phyloP scores from a whole-genome alignment of 1,140 invertebrate species.

The Anastrepha ludens region DNA sequence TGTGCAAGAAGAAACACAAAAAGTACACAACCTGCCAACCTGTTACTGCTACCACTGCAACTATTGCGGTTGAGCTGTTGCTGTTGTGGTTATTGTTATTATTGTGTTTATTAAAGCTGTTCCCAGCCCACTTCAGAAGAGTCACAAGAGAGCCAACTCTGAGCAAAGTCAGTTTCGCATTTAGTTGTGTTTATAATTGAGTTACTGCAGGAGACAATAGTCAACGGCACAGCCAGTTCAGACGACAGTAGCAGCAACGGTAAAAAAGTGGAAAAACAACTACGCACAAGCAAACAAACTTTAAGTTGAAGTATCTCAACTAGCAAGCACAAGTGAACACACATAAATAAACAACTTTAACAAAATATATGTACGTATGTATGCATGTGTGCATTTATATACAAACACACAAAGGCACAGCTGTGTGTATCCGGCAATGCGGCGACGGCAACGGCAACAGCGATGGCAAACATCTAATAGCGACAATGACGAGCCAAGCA shows the following conservation, averaged over 20 bases:
- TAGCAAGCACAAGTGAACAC: neutral
- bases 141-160: neutral
- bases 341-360: neutral
- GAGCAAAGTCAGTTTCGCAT: slow-evolving; percentile 3
- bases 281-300: slow-evolving; percentile 13
- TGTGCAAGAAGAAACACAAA: slow-evolving; percentile 46
- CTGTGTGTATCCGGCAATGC: neutral
- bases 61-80: neutral
- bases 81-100: slow-evolving; percentile 23
- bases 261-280: slow-evolving; percentile 51
- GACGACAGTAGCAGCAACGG: slow-evolving; percentile 23
- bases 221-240: slow-evolving; percentile 20
- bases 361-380: neutral
- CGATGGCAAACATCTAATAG: neutral
- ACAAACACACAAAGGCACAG: neutral
- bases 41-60: slow-evolving; percentile 38
- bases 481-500: neutral
- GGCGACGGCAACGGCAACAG: neutral
- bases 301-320: slow-evolving; percentile 1
- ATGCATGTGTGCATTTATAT: neutral
- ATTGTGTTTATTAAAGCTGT: slow-evolving; percentile 35
- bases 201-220: slow-evolving; percentile 28
- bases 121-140: neutral
- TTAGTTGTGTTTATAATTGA: slow-evolving; percentile 1
- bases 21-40: slow-evolving; percentile 35